These are phyloP conservation scores for Gasteruption jaculator DNA, from an alignment of 2,888 invertebrate species.

Conservation along the genomic window DNA sequence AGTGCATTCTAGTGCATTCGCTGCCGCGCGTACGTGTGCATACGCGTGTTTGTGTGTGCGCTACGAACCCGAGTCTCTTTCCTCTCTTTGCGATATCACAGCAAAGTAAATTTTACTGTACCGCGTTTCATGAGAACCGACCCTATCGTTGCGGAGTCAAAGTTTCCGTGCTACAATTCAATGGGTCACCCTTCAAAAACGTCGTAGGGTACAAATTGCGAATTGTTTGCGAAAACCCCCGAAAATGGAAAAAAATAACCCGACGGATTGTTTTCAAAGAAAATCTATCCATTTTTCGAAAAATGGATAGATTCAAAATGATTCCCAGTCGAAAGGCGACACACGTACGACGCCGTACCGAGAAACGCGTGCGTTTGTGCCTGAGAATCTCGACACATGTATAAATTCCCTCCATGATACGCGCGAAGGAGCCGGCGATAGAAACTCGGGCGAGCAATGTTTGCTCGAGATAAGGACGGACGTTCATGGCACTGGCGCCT, in stretches of 20 bases:
- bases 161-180: no score
- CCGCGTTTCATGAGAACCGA: no score
- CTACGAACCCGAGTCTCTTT: no score
- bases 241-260: neutral
- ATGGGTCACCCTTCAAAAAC: no score
- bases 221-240: no score
- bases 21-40: neutral
- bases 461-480: constrained; percentile 27
- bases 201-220: no score
- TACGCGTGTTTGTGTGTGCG: constrained; percentile 2
- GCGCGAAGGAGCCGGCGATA: constrained; percentile 22
- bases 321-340: no score
- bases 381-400: neutral
- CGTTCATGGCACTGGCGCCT: constrained; percentile 26
- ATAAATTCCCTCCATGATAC: constrained; percentile 9
- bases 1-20: neutral
- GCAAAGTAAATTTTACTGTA: no score
- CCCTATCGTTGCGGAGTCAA: no score
- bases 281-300: neutral
- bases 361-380: neutral
- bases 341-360: no score
- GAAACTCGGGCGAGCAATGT: constrained; percentile 25
- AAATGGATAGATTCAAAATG: neutral
- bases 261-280: neutral
- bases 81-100: no score